These are phyloP conservation scores for Myopa testacea DNA, from an alignment of 2,888 invertebrate genomes.

Conservation along the genomic window DNA sequence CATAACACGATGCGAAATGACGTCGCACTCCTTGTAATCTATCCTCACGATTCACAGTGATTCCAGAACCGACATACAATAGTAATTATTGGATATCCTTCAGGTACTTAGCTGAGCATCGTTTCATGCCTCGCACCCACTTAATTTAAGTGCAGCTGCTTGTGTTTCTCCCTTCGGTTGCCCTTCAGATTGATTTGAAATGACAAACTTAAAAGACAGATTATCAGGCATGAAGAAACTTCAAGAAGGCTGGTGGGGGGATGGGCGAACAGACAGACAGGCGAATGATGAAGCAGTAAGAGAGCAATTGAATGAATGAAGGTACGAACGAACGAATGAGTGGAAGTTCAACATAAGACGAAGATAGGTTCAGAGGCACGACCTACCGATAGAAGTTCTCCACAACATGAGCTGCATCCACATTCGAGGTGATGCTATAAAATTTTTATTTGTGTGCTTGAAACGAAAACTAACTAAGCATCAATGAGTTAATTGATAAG, in stretches of 20 bases:
- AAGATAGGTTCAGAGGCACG: not conserved
- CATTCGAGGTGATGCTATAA: slow-evolving; percentile 11
- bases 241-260: not conserved
- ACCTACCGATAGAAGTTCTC: not conserved
- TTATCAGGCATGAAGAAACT: not conserved
- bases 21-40: no score
- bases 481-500: slow-evolving; percentile 22
- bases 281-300: not conserved
- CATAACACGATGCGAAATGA: no score
- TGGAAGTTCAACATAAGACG: no score
- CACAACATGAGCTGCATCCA: not conserved
- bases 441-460: slow-evolving; percentile 18
- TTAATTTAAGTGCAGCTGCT: slow-evolving; percentile 8
- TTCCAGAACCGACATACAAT: no score
- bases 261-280: not conserved
- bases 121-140: not conserved
- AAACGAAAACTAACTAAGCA: not conserved
- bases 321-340: no score
- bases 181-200: not conserved
- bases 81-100: no score
- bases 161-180: not conserved
- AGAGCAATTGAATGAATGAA: not conserved
- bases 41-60: no score
- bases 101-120: no score
- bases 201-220: slow-evolving; percentile 22